Conservation (phyloP, 2,113 vertebrate genomes). For the Sylvilagus bachmani region DNA sequence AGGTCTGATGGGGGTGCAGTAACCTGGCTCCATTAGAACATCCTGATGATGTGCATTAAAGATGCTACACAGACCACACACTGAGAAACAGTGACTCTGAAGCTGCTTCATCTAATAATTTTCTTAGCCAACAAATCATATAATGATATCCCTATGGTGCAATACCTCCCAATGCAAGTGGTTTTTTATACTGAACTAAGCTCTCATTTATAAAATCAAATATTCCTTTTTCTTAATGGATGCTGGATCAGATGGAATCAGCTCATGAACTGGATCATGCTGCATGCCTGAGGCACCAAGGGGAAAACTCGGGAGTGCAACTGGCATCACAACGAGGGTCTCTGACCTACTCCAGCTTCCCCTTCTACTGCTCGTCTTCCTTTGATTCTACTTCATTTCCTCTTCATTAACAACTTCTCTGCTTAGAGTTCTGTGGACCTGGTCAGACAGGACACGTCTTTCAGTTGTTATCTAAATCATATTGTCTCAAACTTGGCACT, state of each 20-base stretch:
- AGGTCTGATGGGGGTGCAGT: background rate
- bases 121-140: background rate
- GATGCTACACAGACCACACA: background rate
- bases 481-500: background rate
- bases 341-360: fast-evolving
- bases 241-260: background rate
- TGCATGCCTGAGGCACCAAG: background rate
- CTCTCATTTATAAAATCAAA: background rate
- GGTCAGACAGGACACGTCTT: too few species aligned
- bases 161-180: background rate
- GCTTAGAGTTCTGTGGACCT: background rate
- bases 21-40: background rate
- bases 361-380: background rate
- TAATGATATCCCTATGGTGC: background rate
- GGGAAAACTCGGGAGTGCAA: background rate
- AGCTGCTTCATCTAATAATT: background rate
- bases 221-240: background rate
- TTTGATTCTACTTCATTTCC: background rate
- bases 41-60: background rate
- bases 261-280: background rate
- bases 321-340: background rate
- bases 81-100: background rate
- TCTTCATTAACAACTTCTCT: background rate
- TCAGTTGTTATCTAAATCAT: background rate
- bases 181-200: background rate